These are phyloP conservation scores for Trematomus bernacchii DNA, from an alignment of 2,797 vertebrate species.

Conservation along the genomic window DNA sequence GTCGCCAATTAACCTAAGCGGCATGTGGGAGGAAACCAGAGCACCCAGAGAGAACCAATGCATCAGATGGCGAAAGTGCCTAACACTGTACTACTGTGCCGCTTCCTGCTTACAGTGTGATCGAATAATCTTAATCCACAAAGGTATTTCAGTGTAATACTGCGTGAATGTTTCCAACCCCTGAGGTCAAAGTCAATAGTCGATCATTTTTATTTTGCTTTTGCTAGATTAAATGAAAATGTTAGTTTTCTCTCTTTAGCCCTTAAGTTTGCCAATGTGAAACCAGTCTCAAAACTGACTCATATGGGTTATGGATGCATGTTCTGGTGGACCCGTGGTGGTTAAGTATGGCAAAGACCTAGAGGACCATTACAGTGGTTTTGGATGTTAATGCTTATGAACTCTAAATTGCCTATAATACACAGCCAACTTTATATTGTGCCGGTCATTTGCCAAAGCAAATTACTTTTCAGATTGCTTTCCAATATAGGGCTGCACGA, in stretches of 20 bases:
- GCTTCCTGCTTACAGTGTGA: slow-evolving; percentile 60
- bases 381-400: slow-evolving; percentile 45
- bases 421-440: slow-evolving; percentile 1
- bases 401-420: slow-evolving; percentile 19
- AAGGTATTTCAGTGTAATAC: slow-evolving; percentile 46
- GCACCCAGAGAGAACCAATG: neutral
- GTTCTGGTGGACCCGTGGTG: slow-evolving; percentile 32
- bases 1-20: neutral
- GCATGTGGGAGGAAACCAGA: neutral
- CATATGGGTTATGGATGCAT: slow-evolving; percentile 44
- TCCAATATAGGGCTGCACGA: neutral
- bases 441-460: slow-evolving; percentile 38
- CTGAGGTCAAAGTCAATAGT: slow-evolving; percentile 33
- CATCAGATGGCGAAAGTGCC: neutral
- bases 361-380: slow-evolving; percentile 38
- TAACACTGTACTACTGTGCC: neutral
- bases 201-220: slow-evolving; percentile 31
- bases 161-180: slow-evolving; percentile 32
- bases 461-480: slow-evolving; percentile 36
- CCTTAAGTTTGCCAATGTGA: slow-evolving; percentile 18
- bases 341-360: slow-evolving; percentile 40
- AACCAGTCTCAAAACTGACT: slow-evolving; percentile 44
- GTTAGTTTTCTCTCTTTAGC: slow-evolving; percentile 26
- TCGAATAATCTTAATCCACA: slow-evolving; percentile 73
- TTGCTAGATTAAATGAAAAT: slow-evolving; percentile 37